Evolutionary conservation across 2,888 invertebrate genomes (phyloP).

Genomic region (Andrena flavipes): DNA sequence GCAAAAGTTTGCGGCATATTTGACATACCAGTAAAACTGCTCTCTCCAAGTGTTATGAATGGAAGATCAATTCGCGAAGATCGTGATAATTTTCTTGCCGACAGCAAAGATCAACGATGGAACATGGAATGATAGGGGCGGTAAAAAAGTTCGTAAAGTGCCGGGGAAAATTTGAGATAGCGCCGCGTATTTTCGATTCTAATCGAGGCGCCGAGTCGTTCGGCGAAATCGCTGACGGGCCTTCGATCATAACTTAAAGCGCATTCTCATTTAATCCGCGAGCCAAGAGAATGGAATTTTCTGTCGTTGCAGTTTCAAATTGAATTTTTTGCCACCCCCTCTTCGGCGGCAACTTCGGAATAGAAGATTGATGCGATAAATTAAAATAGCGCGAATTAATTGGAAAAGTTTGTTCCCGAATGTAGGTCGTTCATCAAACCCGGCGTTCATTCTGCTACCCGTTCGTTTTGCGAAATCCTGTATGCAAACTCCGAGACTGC

Average conservation of each 20-base stretch:
- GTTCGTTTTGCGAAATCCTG: conserved; percentile 17
- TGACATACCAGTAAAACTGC: too few species aligned
- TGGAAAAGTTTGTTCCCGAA: conserved; percentile 55
- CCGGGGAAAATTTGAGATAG: neutral
- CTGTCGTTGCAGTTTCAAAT: conserved; percentile 32
- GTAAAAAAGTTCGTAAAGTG: neutral
- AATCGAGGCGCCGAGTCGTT: neutral
- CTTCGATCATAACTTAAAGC: conserved; percentile 13
- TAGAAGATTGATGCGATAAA: conserved; percentile 41
- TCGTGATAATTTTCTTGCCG: too few species aligned
- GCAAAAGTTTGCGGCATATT: too few species aligned
- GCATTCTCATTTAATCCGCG: conserved; percentile 10
- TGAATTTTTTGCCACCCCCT: conserved; percentile 16
- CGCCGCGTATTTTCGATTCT: neutral
- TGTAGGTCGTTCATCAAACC: conserved; percentile 47
- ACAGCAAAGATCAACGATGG: neutral
- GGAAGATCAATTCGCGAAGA: too few species aligned
- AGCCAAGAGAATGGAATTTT: conserved; percentile 7
- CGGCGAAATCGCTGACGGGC: conserved; percentile 2
- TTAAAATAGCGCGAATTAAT: conserved; percentile 60
- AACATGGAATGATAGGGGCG: too few species aligned
- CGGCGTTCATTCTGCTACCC: conserved; percentile 5
- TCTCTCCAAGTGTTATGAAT: too few species aligned
- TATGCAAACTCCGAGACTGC: neutral
- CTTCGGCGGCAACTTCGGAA: conserved; percentile 13